phyloP scores from a whole-genome alignment of 2,888 invertebrate species.

The Clanis bilineata region DNA sequence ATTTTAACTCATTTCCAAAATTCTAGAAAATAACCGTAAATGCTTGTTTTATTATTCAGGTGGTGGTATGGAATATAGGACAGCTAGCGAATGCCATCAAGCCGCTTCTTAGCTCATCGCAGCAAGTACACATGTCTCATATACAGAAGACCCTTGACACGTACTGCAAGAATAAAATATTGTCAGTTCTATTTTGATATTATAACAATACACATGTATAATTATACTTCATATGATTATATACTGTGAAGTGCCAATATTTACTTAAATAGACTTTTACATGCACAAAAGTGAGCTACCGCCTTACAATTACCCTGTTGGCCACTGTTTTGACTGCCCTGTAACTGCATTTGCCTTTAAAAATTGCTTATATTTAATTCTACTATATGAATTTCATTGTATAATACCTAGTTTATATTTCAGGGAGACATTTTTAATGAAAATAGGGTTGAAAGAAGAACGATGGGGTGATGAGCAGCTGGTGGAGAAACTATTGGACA shows the following conservation, averaged over 20 bases:
- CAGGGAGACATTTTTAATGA: constrained; percentile 76
- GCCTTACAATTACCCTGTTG: too few species aligned
- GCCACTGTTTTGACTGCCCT: too few species aligned
- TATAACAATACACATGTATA: not conserved
- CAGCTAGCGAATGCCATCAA: constrained; percentile 83
- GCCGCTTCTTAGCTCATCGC: constrained; percentile 68
- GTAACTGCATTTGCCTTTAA: too few species aligned
- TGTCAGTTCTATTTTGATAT: constrained; percentile 49
- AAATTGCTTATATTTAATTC: too few species aligned
- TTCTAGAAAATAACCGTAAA: not conserved
- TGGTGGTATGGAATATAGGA: constrained; percentile 84
- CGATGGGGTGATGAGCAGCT: constrained; percentile 73
- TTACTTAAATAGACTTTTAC: too few species aligned
- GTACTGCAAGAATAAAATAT: constrained; percentile 74
- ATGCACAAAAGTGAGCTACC: too few species aligned
- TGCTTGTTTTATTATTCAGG: constrained; percentile 42
- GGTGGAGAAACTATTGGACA: constrained; percentile 79
- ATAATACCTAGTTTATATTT: not conserved
- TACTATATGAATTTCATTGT: too few species aligned
- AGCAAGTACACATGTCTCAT: constrained; percentile 70
- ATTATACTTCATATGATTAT: constrained; percentile 7
- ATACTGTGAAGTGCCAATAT: too few species aligned
- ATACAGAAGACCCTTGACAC: constrained; percentile 72
- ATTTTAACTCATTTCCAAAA: too few species aligned
- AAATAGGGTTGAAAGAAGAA: constrained; percentile 78